Evolutionary conservation across 2,113 vertebrate species (phyloP).

Genomic region (Sprattus sprattus): DNA sequence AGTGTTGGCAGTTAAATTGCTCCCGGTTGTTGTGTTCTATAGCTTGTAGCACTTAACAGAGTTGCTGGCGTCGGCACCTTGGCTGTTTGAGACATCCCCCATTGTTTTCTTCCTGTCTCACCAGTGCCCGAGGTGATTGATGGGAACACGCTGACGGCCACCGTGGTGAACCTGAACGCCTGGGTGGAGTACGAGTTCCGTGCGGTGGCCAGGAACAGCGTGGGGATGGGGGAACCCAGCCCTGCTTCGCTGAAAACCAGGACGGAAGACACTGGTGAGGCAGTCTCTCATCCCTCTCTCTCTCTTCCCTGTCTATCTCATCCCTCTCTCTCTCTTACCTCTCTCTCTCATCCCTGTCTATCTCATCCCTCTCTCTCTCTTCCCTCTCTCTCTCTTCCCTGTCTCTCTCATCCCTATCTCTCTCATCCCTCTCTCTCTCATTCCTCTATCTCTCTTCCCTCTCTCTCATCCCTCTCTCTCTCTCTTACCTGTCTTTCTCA

Average conservation of each 20-base stretch:
- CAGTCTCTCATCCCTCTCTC: neutral
- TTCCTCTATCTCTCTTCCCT: no score
- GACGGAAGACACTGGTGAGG: slow-evolving; percentile 92
- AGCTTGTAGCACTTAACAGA: neutral
- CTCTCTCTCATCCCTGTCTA: no score
- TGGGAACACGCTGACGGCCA: slow-evolving; percentile 81
- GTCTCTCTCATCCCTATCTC: no score
- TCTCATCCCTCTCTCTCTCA: no score
- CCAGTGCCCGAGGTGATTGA: slow-evolving; percentile 83
- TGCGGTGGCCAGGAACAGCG: slow-evolving; percentile 85
- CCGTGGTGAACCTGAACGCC: slow-evolving; percentile 87
- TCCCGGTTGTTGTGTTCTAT: neutral
- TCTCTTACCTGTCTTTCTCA: no score
- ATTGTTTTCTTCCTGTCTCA: neutral
- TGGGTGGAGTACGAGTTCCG: slow-evolving; percentile 96
- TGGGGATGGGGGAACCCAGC: slow-evolving; percentile 91
- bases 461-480: no score
- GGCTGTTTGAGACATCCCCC: neutral
- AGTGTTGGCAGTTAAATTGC: neutral
- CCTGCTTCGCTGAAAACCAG: slow-evolving; percentile 87
- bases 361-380: no score
- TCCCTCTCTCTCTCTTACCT: no score
- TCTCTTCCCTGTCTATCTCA: no score
- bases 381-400: no score
- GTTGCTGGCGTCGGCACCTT: neutral